Evolutionary conservation across 2,888 invertebrate genomes (phyloP).

Genomic region (Drosophila bunnanda): DNA sequence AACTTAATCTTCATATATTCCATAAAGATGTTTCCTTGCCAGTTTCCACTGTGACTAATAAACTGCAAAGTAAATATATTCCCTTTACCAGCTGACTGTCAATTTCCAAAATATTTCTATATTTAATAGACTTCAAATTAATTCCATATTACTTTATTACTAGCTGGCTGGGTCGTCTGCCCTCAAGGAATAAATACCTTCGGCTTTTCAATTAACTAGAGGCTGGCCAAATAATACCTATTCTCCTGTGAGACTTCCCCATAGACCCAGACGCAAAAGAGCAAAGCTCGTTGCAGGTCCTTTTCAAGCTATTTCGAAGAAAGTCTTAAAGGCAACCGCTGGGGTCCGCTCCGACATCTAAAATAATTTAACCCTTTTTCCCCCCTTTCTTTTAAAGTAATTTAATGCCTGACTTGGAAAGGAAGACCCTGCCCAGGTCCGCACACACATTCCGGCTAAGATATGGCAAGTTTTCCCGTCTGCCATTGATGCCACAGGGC

Average conservation of each 20-base stretch:
- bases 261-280: conserved; percentile 33
- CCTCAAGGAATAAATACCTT: conserved; percentile 40
- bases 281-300: conserved; percentile 36
- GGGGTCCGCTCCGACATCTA: conserved; percentile 44
- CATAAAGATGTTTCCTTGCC: not conserved
- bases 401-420: conserved; percentile 62
- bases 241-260: conserved; percentile 33
- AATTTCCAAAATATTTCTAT: conserved; percentile 48
- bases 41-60: conserved; percentile 26
- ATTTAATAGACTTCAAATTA: conserved; percentile 48
- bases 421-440: conserved; percentile 18
- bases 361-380: conserved; percentile 73
- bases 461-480: conserved; percentile 38
- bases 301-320: conserved; percentile 4
- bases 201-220: conserved; percentile 65
- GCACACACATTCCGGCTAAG: conserved; percentile 30
- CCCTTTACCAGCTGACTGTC: conserved; percentile 17
- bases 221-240: conserved; percentile 47
- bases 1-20: not conserved
- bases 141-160: conserved; percentile 54
- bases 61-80: conserved; percentile 23
- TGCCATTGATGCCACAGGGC: conserved; percentile 69
- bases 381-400: conserved; percentile 56
- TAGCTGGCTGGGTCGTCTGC: conserved; percentile 32
- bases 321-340: conserved; percentile 52